Evolutionary conservation across 2,888 invertebrate genomes (phyloP).

Genomic region (Ophion obscuratus): DNA sequence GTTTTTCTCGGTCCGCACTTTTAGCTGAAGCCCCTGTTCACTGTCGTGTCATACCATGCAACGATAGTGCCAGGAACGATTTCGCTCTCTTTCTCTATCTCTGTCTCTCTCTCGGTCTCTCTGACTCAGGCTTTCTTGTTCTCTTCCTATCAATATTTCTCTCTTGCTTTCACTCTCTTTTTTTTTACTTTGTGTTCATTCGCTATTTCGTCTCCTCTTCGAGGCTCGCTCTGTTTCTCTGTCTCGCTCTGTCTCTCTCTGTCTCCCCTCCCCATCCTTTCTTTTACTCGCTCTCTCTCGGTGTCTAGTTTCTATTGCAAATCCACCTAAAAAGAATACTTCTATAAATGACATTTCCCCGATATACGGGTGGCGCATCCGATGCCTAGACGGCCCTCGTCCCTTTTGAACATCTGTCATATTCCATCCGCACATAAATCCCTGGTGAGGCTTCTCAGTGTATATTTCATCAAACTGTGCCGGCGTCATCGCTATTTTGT

Average conservation of each 20-base stretch:
- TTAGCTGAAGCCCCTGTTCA: slow-evolving; percentile 67
- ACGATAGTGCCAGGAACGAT: slow-evolving; percentile 3
- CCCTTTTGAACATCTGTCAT: not conserved
- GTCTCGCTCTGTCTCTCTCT: not conserved
- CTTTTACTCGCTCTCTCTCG: not conserved
- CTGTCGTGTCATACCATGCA: slow-evolving; percentile 56
- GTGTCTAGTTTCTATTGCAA: slow-evolving; percentile 8
- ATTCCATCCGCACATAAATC: not conserved
- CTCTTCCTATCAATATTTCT: no score
- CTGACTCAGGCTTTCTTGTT: no score
- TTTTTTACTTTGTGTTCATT: no score
- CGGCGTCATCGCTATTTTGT: not conserved
- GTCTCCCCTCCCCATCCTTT: not conserved
- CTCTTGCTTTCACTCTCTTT: no score
- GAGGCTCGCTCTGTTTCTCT: no score
- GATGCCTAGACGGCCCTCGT: not conserved
- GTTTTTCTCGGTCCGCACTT: slow-evolving; percentile 41
- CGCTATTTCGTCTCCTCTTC: no score
- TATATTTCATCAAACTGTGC: not conserved
- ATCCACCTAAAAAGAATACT: slow-evolving; percentile 57
- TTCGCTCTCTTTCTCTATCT: not conserved
- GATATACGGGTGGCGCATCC: slow-evolving; percentile 52
- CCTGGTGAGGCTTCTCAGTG: not conserved
- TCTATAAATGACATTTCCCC: slow-evolving; percentile 45
- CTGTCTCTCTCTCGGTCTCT: no score